Percentiles rank a stretch among this genome's conserved stretches.
phyloP scores from a whole-genome alignment of 1,140 invertebrate species.

The Sipha flava region DNA sequence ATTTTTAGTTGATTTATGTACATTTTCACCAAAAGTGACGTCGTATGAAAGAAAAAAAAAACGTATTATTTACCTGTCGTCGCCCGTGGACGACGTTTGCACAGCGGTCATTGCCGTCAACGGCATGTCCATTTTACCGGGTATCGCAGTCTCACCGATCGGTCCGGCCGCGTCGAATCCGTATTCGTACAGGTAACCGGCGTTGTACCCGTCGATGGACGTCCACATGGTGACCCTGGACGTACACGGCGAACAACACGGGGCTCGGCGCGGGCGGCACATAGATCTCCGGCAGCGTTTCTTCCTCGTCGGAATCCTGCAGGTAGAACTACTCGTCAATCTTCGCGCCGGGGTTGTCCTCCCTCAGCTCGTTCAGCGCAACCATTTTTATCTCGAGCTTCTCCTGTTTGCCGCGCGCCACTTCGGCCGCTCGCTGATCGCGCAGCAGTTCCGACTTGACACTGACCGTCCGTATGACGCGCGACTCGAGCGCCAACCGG shows the following conservation, averaged over 20 bases:
- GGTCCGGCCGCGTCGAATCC: conserved; percentile 41
- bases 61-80: no score
- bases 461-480: conserved; percentile 46
- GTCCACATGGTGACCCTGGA: conserved; percentile 49
- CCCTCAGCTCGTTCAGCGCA: conserved; percentile 50
- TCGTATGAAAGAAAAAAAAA: no score
- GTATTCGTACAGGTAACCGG: conserved; percentile 66
- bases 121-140: conserved; percentile 50
- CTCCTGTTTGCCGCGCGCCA: conserved; percentile 46
- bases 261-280: conserved; percentile 30
- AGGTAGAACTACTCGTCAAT: conserved; percentile 51
- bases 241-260: conserved; percentile 34
- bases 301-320: conserved; percentile 36
- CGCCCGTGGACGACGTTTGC: no score
- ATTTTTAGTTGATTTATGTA: no score
- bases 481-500: neutral
- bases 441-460: conserved; percentile 53
- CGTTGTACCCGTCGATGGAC: conserved; percentile 59
- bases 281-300: conserved; percentile 17
- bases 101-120: conserved; percentile 50
- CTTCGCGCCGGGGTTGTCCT: conserved; percentile 50
- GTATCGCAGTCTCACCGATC: conserved; percentile 45
- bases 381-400: conserved; percentile 47
- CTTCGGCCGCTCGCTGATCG: conserved; percentile 44
- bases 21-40: no score